Evolutionary conservation across 2,113 vertebrate species (phyloP).

Genomic region (Cacatua alba): DNA sequence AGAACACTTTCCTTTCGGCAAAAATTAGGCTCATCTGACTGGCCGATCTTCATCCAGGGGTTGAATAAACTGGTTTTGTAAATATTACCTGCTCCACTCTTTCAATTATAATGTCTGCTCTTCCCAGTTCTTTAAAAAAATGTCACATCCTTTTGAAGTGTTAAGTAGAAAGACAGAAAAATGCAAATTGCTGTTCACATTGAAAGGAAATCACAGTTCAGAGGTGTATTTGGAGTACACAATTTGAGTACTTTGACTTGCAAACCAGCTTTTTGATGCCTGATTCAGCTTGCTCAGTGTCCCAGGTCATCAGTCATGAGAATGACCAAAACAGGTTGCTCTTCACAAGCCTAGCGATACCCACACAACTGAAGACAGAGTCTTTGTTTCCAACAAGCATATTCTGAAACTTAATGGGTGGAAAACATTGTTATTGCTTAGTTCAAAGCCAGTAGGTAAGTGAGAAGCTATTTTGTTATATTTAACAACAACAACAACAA

Average conservation of each 20-base stretch:
- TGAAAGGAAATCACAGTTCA: not conserved
- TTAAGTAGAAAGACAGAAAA: conserved; percentile 15
- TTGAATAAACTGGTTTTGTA: conserved; percentile 15
- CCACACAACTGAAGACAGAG: not conserved
- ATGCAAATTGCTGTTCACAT: not conserved
- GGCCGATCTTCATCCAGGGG: not conserved
- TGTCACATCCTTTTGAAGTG: conserved; percentile 8
- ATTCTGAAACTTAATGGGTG: not conserved
- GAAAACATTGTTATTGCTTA: not conserved
- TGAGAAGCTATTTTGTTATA: not conserved
- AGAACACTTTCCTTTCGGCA: not conserved
- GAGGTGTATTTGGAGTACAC: not conserved
- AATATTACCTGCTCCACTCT: not conserved
- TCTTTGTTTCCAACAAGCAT: not conserved
- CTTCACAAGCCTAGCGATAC: not conserved
- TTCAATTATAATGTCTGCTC: not conserved
- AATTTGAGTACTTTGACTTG: not conserved
- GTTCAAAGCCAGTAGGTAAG: not conserved
- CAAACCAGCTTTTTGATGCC: not conserved
- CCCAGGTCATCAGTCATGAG: not conserved
- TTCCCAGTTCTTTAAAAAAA: conserved; percentile 9
- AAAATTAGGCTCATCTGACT: not conserved
- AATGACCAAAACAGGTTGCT: not conserved
- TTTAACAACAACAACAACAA: not conserved
- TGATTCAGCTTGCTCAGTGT: not conserved